Conservation (phyloP, 2,888 invertebrate species). For the Toxonevra muliebris region DNA sequence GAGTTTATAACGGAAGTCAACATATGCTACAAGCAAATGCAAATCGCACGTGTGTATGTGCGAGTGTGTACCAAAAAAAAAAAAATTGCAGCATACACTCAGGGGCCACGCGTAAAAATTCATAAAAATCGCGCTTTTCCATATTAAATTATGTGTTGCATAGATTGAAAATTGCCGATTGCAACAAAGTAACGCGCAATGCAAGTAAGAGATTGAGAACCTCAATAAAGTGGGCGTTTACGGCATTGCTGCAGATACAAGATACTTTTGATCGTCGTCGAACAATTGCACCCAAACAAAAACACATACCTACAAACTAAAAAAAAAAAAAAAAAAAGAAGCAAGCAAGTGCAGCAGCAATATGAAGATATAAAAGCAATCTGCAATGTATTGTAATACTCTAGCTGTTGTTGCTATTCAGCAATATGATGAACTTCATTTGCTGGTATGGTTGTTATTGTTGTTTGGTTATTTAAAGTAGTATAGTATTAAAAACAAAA, state of each 20-base stretch:
- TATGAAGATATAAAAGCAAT: too few species aligned
- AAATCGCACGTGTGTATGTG: neutral
- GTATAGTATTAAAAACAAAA: neutral
- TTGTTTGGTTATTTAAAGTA: too few species aligned
- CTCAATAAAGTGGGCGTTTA: neutral
- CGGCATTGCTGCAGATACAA: neutral
- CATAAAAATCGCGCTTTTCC: neutral
- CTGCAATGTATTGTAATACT: too few species aligned
- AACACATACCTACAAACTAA: neutral
- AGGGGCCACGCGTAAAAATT: neutral
- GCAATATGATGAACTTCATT: too few species aligned
- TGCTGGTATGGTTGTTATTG: too few species aligned
- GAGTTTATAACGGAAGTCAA: neutral
- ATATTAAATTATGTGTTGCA: neutral
- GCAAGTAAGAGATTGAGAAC: neutral
- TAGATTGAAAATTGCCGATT: constrained; percentile 1
- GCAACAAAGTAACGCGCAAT: neutral
- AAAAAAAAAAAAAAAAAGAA: too few species aligned
- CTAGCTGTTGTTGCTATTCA: too few species aligned
- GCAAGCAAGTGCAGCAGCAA: too few species aligned
- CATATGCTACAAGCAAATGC: neutral
- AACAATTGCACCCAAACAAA: neutral
- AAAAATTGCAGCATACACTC: neutral
- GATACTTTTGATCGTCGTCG: too few species aligned
- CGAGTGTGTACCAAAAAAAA: neutral